Conservation (phyloP, 2,888 invertebrate species). For the Tetropium fuscum region DNA sequence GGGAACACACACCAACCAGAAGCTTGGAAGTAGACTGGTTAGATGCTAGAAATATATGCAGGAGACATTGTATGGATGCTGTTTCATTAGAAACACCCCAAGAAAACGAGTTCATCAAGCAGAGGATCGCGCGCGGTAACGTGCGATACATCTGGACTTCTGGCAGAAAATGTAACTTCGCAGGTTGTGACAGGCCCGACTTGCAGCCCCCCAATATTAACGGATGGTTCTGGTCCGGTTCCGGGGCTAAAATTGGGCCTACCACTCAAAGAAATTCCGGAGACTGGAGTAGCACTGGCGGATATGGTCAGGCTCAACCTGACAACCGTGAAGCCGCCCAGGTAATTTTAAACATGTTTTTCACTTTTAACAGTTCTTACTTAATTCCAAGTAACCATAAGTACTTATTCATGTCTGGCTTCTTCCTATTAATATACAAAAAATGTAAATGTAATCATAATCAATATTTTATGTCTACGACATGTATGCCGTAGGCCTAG, state of each 20-base stretch:
- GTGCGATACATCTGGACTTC: conserved; percentile 89
- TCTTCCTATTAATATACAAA: too few species aligned
- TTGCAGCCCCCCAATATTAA: conserved; percentile 87
- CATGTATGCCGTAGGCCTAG: too few species aligned
- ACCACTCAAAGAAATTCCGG: conserved; percentile 90
- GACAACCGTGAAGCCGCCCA: conserved; percentile 92
- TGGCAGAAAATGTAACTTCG: conserved; percentile 92
- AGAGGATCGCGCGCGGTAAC: conserved; percentile 79
- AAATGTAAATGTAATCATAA: too few species aligned
- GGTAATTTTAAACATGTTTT: too few species aligned
- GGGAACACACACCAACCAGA: conserved; percentile 85
- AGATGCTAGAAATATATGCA: conserved; percentile 91
- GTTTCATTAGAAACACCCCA: conserved; percentile 91
- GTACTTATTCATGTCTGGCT: too few species aligned
- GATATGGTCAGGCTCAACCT: conserved; percentile 88
- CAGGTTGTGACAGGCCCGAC: conserved; percentile 86
- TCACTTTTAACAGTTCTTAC: neutral
- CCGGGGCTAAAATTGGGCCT: conserved; percentile 90
- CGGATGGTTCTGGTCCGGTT: conserved; percentile 96
- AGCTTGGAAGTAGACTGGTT: conserved; percentile 91
- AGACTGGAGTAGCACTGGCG: conserved; percentile 91
- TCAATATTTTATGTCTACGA: too few species aligned
- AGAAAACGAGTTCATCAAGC: conserved; percentile 92
- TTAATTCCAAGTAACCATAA: too few species aligned
- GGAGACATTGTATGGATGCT: conserved; percentile 94